These are phyloP conservation scores for Acronicta alni DNA, from an alignment of 2,888 invertebrate genomes.

Conservation along the genomic window DNA sequence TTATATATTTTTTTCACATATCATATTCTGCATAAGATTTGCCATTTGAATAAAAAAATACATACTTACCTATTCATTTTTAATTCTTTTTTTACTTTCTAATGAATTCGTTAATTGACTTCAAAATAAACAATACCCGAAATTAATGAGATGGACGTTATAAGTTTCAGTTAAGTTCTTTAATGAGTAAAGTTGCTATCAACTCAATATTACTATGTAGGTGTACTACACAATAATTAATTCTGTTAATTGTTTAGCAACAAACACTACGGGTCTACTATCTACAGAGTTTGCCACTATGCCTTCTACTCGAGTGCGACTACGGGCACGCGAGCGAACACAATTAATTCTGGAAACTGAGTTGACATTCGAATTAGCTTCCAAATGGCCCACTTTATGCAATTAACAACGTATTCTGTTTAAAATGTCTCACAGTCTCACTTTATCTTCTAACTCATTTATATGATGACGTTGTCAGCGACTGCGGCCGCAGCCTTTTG, in stretches of 20 bases:
- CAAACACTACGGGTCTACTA: slow-evolving; percentile 14
- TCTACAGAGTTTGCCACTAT: slow-evolving; percentile 8
- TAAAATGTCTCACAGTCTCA: slow-evolving; percentile 37
- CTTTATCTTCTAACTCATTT: slow-evolving; percentile 42
- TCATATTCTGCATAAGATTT: too few relatives aligned
- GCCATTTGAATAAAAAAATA: too few relatives aligned
- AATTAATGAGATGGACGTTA: too few relatives aligned
- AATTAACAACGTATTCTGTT: slow-evolving; percentile 55
- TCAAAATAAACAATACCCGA: too few relatives aligned
- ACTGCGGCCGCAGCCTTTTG: background rate
- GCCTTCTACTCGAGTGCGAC: slow-evolving; percentile 17
- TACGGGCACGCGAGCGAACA: slow-evolving; percentile 34
- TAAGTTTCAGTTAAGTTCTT: too few relatives aligned
- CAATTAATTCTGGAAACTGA: slow-evolving; percentile 57
- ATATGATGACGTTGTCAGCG: slow-evolving; percentile 6
- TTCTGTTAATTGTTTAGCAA: slow-evolving; percentile 7
- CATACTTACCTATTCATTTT: too few relatives aligned
- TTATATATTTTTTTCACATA: too few relatives aligned
- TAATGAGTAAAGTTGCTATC: too few relatives aligned
- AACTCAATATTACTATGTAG: too few relatives aligned
- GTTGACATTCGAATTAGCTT: slow-evolving; percentile 61
- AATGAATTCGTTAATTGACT: too few relatives aligned
- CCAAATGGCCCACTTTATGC: slow-evolving; percentile 55
- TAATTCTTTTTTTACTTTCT: too few relatives aligned
- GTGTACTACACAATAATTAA: background rate